A percentile compares a stretch with the other conserved stretches of the same genome.
Evolutionary conservation across 2,888 invertebrate species (phyloP).

Genomic region (Euplexia lucipara): DNA sequence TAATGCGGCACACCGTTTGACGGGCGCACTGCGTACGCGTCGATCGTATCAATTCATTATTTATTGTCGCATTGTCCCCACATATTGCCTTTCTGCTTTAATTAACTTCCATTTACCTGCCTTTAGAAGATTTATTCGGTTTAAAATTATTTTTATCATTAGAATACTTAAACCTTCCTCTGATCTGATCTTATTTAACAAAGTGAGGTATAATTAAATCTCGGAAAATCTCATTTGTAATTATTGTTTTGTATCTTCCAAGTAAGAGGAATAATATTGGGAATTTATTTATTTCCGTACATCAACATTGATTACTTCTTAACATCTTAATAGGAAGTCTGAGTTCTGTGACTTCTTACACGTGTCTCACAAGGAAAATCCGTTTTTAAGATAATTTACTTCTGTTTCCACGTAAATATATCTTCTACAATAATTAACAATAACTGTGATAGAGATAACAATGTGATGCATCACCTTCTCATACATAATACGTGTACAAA

Average conservation of each 20-base stretch:
- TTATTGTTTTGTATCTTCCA: background rate
- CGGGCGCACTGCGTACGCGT: constrained; percentile 72
- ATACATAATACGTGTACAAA: constrained; percentile 25
- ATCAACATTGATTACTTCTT: background rate
- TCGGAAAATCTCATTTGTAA: background rate
- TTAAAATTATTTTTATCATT: constrained; percentile 9
- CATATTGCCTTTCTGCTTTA: constrained; percentile 68
- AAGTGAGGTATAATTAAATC: constrained; percentile 1
- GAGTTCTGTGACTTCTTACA: constrained; percentile 7
- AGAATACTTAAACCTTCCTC: background rate
- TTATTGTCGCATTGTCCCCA: constrained; percentile 76
- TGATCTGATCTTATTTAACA: background rate
- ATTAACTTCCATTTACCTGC: constrained; percentile 61
- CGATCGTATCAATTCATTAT: constrained; percentile 74
- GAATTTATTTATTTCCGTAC: background rate
- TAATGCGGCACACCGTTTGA: constrained; percentile 61
- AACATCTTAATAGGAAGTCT: background rate
- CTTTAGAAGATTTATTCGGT: constrained; percentile 25
- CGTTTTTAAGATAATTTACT: background rate
- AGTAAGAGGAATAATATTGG: background rate
- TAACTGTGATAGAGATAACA: background rate
- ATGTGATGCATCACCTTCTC: constrained; percentile 3
- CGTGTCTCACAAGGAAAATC: constrained; percentile 13
- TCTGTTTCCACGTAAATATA: constrained; percentile 16
- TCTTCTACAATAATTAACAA: background rate